phyloP scores from a whole-genome alignment of 2,888 invertebrate genomes.

The Mythimna albipuncta region DNA sequence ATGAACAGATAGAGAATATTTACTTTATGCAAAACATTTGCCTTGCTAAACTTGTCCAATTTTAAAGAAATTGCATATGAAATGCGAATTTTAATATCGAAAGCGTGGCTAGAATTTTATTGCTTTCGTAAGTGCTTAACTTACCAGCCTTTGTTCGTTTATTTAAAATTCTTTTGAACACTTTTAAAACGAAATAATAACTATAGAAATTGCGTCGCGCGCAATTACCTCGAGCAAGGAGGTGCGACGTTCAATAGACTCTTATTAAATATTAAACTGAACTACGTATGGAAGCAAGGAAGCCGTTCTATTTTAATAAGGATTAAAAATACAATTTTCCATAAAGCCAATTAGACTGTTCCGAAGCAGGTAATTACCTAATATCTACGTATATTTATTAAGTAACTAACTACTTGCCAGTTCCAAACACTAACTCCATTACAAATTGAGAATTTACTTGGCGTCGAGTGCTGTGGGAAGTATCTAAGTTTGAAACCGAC shows the following conservation, averaged over 20 bases:
- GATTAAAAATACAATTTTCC: slow-evolving; percentile 56
- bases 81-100: slow-evolving; percentile 30
- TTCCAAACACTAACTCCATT: slow-evolving; percentile 61
- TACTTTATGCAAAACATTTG: slow-evolving; percentile 20
- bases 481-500: slow-evolving; percentile 66
- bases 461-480: slow-evolving; percentile 53
- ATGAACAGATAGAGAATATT: slow-evolving; percentile 31
- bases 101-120: slow-evolving; percentile 39
- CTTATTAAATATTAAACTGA: slow-evolving; percentile 60
- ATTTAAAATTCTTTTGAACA: slow-evolving; percentile 35
- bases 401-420: slow-evolving; percentile 42
- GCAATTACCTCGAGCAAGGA: slow-evolving; percentile 45
- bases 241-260: slow-evolving; percentile 48
- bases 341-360: slow-evolving; percentile 60
- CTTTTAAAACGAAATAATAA: slow-evolving; percentile 51
- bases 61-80: slow-evolving; percentile 28
- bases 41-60: slow-evolving; percentile 28
- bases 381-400: slow-evolving; percentile 50
- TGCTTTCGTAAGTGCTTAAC: slow-evolving; percentile 30
- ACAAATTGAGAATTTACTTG: slow-evolving; percentile 63
- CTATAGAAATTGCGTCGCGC: slow-evolving; percentile 48
- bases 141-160: slow-evolving; percentile 13
- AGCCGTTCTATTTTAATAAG: slow-evolving; percentile 64
- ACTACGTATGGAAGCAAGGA: slow-evolving; percentile 51
- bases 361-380: slow-evolving; percentile 49